Evolutionary conservation across 2,113 vertebrate genomes (phyloP).

Genomic region (Muscicapa adusta): DNA sequence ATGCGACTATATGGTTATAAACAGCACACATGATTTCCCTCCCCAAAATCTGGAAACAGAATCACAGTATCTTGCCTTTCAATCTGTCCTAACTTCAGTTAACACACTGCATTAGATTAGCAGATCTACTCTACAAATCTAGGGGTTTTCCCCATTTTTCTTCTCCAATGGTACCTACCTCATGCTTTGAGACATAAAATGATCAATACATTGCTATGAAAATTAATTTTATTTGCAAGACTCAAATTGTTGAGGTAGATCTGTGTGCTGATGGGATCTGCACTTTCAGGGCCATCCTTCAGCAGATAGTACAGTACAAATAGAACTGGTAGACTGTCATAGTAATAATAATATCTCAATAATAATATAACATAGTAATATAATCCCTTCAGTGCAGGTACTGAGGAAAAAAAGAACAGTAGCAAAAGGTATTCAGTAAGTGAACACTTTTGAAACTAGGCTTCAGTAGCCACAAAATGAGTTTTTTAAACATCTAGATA

Average conservation of each 20-base stretch:
- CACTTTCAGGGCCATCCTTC: not conserved
- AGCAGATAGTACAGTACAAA: not conserved
- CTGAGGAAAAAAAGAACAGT: not conserved
- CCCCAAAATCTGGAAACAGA: not conserved
- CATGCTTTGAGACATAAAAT: not conserved
- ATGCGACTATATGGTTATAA: not conserved
- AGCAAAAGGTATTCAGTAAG: not conserved
- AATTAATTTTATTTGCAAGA: not conserved
- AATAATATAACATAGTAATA: not conserved
- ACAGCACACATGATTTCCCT: not conserved
- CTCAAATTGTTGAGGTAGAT: not conserved
- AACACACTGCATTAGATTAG: not conserved
- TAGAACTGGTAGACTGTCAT: not conserved
- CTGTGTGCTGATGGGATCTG: not conserved
- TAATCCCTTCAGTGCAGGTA: fast-evolving
- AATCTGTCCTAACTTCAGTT: not conserved
- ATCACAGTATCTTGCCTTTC: not conserved
- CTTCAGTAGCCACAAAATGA: not conserved
- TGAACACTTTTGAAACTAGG: not conserved
- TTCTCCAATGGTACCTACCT: not conserved
- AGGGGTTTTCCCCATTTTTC: not conserved
- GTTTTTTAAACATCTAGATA: not conserved
- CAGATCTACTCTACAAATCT: not conserved
- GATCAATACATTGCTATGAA: not conserved
- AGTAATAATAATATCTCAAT: not conserved